Evolutionary conservation across 1,140 invertebrate genomes (phyloP).

Genomic region (Anoplophora glabripennis): DNA sequence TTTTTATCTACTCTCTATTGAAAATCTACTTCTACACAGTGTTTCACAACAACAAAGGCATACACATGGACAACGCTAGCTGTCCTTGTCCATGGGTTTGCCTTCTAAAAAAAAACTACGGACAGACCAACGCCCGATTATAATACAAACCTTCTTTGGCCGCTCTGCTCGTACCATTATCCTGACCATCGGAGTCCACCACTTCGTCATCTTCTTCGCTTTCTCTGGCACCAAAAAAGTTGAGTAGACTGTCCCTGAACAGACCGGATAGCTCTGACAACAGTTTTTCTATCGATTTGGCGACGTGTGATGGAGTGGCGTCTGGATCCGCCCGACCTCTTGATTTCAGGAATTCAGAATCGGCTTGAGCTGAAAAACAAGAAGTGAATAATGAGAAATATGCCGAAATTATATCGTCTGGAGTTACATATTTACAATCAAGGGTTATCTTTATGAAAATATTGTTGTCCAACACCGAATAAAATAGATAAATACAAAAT

Average conservation of each 20-base stretch:
- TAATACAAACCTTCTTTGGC: slow-evolving; percentile 7
- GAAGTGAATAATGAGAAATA: background rate
- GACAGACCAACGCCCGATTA: background rate
- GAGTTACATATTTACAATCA: too few species aligned
- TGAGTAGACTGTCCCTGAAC: slow-evolving; percentile 5
- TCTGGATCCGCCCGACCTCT: background rate
- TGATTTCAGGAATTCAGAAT: slow-evolving; percentile 1
- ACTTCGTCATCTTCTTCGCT: slow-evolving; percentile 6
- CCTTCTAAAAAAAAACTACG: slow-evolving; percentile 2
- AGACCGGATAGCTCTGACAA: slow-evolving; percentile 6
- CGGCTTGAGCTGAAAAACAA: slow-evolving; percentile 16
- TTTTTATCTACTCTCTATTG: slow-evolving; percentile 6
- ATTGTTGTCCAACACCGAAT: too few species aligned
- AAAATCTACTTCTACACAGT: slow-evolving; percentile 17
- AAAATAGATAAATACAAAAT: too few species aligned
- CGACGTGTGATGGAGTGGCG: slow-evolving; percentile 3
- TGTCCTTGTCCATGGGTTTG: background rate
- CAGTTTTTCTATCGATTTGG: slow-evolving; percentile 12
- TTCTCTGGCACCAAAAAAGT: slow-evolving; percentile 1
- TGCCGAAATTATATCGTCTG: too few species aligned
- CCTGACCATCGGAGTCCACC: background rate
- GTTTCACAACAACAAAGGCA: slow-evolving; percentile 7
- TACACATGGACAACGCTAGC: background rate
- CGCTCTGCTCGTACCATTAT: background rate
- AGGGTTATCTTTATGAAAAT: too few species aligned